A percentile compares a stretch with the other conserved stretches of the same genome.
Evolutionary conservation across 2,888 invertebrate genomes (phyloP).

Genomic region (Cacoxenus indagator): DNA sequence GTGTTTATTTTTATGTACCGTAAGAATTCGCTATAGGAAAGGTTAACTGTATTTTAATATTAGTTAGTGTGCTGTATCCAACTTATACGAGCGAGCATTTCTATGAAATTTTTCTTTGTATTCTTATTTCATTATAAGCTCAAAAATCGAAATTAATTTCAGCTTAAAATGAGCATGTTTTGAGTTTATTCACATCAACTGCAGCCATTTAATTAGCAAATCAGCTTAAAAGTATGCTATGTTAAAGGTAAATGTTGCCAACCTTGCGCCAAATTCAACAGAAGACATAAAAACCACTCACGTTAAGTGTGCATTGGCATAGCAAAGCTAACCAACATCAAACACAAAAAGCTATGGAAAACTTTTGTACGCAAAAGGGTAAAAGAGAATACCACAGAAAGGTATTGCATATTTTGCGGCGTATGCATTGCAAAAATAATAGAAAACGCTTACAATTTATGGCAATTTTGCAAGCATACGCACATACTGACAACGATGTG

Average conservation of each 20-base stretch:
- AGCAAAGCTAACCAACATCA: neutral
- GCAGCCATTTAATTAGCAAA: neutral
- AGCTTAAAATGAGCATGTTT: neutral
- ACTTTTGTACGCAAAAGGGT: neutral
- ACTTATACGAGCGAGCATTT: too few relatives aligned
- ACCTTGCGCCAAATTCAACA: neutral
- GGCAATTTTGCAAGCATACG: slow-evolving; percentile 48
- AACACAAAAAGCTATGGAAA: neutral
- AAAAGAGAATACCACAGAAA: neutral
- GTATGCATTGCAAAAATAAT: slow-evolving; percentile 44
- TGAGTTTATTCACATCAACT: neutral
- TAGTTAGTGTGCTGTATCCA: too few relatives aligned
- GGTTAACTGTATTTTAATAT: too few relatives aligned
- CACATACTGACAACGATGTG: neutral
- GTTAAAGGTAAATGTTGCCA: neutral
- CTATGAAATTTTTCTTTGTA: too few relatives aligned
- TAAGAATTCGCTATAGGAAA: too few relatives aligned
- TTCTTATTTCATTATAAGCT: too few relatives aligned
- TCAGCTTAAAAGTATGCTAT: neutral
- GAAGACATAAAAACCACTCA: too few relatives aligned
- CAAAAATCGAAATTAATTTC: too few relatives aligned
- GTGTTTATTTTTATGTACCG: too few relatives aligned
- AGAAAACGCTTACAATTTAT: slow-evolving; percentile 37
- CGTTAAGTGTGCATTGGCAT: too few relatives aligned
- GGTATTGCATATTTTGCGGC: slow-evolving; percentile 58